phyloP scores from a whole-genome alignment of 2,113 vertebrate species.

The Hypocryptadius cinnamomeus region DNA sequence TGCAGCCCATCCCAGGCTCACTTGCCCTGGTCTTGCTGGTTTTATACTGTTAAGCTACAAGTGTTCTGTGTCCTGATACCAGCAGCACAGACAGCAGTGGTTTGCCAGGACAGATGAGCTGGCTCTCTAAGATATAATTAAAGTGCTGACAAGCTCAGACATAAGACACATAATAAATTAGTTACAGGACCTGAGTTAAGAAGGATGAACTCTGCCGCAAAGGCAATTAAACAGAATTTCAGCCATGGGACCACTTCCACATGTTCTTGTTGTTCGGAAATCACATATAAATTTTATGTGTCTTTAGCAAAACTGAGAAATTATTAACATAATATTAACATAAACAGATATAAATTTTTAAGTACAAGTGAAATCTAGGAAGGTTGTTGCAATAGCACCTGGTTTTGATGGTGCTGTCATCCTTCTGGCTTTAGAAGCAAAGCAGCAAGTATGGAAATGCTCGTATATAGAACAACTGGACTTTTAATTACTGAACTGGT shows the following conservation, averaged over 20 bases:
- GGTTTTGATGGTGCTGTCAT: not conserved
- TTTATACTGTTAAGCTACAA: not conserved
- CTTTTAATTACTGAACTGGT: constrained; percentile 1
- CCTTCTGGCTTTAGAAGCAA: not conserved
- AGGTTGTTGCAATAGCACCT: not conserved
- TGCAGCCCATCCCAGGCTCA: not conserved
- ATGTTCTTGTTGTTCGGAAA: not conserved
- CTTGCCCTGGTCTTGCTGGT: not conserved
- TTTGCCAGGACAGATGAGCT: not conserved
- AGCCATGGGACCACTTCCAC: not conserved
- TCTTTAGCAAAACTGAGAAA: not conserved
- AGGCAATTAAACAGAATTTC: constrained; percentile 17
- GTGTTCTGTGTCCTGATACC: not conserved
- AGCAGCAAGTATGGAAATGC: not conserved
- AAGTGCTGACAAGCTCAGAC: constrained; percentile 9
- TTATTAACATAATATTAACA: not conserved
- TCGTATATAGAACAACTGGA: not conserved
- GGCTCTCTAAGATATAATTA: constrained; percentile 13
- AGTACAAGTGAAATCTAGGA: not conserved
- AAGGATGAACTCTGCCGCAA: not conserved
- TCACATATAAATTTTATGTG: not conserved
- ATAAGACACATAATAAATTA: constrained; percentile 23
- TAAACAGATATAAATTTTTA: not conserved
- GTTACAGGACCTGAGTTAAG: constrained; percentile 11
- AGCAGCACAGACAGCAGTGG: not conserved